phyloP scores from a whole-genome alignment of 2,797 vertebrate species.

The Varecia variegata region DNA sequence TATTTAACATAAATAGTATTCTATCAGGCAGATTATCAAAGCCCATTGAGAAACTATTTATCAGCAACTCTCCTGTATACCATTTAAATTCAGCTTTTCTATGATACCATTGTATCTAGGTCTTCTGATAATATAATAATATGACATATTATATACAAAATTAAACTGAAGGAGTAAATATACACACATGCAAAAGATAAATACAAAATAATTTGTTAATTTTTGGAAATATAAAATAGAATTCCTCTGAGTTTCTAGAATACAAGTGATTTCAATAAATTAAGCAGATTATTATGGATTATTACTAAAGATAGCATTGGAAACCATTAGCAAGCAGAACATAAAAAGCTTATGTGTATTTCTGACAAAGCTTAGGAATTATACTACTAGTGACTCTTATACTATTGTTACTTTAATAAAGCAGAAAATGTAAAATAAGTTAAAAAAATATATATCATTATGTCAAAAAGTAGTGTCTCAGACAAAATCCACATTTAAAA shows the following conservation, averaged over 20 bases:
- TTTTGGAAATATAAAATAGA: background rate
- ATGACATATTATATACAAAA: background rate
- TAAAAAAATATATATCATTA: background rate
- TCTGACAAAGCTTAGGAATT: background rate
- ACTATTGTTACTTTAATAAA: background rate
- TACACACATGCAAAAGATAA: background rate
- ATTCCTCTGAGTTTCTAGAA: background rate
- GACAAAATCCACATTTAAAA: background rate
- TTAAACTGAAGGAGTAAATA: background rate
- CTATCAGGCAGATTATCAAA: background rate
- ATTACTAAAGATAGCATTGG: background rate
- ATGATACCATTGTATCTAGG: background rate
- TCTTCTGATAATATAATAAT: background rate
- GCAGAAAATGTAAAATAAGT: background rate
- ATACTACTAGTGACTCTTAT: background rate
- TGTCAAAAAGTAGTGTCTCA: background rate
- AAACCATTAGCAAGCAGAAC: background rate
- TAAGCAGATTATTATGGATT: constrained; percentile 17
- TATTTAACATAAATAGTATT: background rate
- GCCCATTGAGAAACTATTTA: background rate
- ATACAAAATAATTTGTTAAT: background rate
- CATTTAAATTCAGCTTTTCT: background rate
- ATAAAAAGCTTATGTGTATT: background rate
- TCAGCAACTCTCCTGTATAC: background rate
- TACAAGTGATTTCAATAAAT: background rate